phyloP scores from a whole-genome alignment of 2,888 invertebrate genomes.

The Neocrepidodera transversa region DNA sequence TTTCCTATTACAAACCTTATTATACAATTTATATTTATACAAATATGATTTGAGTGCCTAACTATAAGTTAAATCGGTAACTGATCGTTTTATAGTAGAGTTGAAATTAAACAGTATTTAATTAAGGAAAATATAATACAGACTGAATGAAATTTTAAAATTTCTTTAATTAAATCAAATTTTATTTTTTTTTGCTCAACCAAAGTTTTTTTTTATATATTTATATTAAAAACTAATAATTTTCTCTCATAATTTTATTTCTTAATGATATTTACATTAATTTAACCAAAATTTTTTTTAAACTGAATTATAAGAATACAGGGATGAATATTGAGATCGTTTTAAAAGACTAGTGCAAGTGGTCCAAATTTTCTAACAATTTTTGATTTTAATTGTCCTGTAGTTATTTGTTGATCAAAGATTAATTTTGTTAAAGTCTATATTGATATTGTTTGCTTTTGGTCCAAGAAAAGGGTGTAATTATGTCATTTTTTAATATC shows the following conservation, averaged over 20 bases:
- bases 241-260: background rate
- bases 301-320: too few relatives aligned
- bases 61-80: slow-evolving; percentile 50
- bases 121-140: background rate
- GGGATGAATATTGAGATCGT: too few relatives aligned
- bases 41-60: slow-evolving; percentile 59
- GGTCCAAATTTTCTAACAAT: too few relatives aligned
- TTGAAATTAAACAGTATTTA: background rate
- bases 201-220: background rate
- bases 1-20: slow-evolving; percentile 50
- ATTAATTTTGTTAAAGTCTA: too few relatives aligned
- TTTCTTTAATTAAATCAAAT: too few relatives aligned
- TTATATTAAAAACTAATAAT: background rate
- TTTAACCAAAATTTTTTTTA: background rate
- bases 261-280: background rate
- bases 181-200: too few relatives aligned
- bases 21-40: slow-evolving; percentile 54
- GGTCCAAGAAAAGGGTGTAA: too few relatives aligned
- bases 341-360: too few relatives aligned
- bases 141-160: background rate
- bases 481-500: too few relatives aligned
- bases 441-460: too few relatives aligned
- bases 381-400: too few relatives aligned
- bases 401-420: too few relatives aligned
- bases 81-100: slow-evolving; percentile 35